Base-by-base conservation (phyloP, 2,888 invertebrate species). In the Schizaphis graminum region DNA sequence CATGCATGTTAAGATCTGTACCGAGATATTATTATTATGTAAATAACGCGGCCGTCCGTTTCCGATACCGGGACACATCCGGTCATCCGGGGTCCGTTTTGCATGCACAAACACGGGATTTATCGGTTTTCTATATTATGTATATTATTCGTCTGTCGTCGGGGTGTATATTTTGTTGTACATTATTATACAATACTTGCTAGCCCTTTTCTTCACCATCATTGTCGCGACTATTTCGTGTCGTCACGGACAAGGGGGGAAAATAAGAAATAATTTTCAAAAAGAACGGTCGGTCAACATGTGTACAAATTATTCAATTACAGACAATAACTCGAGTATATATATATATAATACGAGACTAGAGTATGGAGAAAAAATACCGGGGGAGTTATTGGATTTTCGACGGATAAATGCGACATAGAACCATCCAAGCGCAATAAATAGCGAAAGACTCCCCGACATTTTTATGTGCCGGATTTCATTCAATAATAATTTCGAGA, bases 401-500 rank as follows among this genome's bases (percentile, higher is more conserved):
- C 85, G 93, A 85, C 85, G 93, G 93, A 93, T 93, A 93, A 85
- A 89, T 93, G 77, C 93, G 85, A 94, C 94, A 91, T 21, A 26
- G 91, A 94, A 91, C 90, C 90, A 87, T 91, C 86, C 61, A 24
- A 94, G 94, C 94, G 94, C 86, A 94, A 94, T 94, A 94, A 94
- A 94, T 94, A 94, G 91, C 94, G 91, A 91, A 85, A 94, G 90
- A 91, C 91, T 91, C 94, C 57, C 94, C 91, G 91, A 94, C 91
- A 87, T 94, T 94, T 94, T 94, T 94, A 94, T 91, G 94, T 91
- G 91, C 94, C 94, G 94, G 94, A 94, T 94, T 94, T 94, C 91
- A 91, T 94, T 91, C 94, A 94, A 94, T 94, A 94, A 94, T 91
- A 91, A 94, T 94, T 94, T 94, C 94, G 94, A 94, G 94, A 94